Conservation (phyloP, 2,797 vertebrate species). For the Sebastes diploproa region DNA sequence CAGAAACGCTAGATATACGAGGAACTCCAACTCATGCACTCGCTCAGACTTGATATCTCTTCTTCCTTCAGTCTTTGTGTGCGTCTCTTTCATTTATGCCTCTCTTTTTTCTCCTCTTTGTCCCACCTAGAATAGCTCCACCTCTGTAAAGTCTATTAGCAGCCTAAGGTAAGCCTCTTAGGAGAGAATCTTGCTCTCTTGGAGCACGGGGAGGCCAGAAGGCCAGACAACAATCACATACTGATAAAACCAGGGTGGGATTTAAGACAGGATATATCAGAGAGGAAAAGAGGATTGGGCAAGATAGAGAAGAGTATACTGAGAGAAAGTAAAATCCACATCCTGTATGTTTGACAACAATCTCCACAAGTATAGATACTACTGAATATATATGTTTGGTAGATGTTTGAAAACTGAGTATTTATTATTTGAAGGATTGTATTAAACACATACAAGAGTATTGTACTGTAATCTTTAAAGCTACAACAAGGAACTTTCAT, state of each 20-base stretch:
- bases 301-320: conserved; percentile 1
- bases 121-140: conserved; percentile 67
- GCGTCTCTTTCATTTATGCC: conserved; percentile 10
- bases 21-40: background rate
- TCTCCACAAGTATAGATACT: background rate
- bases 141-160: conserved; percentile 76
- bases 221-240: conserved; percentile 44
- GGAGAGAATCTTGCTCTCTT: conserved; percentile 63
- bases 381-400: background rate
- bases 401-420: background rate
- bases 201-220: conserved; percentile 50
- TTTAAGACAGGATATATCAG: conserved; percentile 31
- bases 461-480: background rate
- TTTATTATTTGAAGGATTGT: background rate
- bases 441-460: background rate
- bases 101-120: conserved; percentile 47
- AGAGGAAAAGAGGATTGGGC: conserved; percentile 36
- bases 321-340: conserved; percentile 10
- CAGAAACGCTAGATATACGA: background rate
- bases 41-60: background rate
- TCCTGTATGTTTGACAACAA: background rate
- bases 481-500: background rate
- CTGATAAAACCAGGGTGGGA: conserved; percentile 35
- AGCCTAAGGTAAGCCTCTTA: conserved; percentile 80
- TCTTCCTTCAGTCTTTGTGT: background rate